Conservation (phyloP, 1,140 invertebrate genomes). For the Rhynchophorus ferrugineus region DNA sequence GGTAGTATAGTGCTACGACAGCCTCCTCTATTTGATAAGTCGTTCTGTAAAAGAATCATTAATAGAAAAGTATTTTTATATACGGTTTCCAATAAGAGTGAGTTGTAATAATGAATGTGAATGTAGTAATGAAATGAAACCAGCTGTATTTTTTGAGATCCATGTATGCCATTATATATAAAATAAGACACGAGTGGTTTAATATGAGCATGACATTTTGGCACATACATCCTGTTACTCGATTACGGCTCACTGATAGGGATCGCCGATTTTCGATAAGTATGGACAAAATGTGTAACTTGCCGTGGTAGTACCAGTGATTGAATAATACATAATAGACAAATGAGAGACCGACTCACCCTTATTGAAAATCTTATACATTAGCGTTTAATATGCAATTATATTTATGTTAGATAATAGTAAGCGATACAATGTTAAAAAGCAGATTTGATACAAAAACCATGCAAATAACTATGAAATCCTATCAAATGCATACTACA, state of each 20-base stretch:
- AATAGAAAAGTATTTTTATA: not conserved
- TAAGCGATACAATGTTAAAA: no score
- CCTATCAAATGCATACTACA: not conserved
- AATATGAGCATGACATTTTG: not conserved
- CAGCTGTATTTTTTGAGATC: not conserved
- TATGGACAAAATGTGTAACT: no score
- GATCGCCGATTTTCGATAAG: no score
- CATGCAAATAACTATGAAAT: not conserved
- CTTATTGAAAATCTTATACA: no score
- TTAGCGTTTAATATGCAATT: no score
- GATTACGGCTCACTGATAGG: no score
- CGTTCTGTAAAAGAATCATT: not conserved
- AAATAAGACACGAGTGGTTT: not conserved
- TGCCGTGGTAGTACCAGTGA: no score
- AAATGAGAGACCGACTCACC: no score
- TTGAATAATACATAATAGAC: no score
- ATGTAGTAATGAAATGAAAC: no score
- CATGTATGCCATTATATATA: not conserved
- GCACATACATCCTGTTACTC: not conserved
- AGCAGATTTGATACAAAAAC: not conserved
- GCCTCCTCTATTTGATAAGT: not conserved
- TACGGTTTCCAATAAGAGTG: not conserved
- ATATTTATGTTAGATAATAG: no score
- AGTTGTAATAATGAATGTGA: not conserved
- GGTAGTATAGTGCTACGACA: conserved; percentile 1